Evolutionary conservation across 2,888 invertebrate species (phyloP).

Genomic region (Drosophila testacea): DNA sequence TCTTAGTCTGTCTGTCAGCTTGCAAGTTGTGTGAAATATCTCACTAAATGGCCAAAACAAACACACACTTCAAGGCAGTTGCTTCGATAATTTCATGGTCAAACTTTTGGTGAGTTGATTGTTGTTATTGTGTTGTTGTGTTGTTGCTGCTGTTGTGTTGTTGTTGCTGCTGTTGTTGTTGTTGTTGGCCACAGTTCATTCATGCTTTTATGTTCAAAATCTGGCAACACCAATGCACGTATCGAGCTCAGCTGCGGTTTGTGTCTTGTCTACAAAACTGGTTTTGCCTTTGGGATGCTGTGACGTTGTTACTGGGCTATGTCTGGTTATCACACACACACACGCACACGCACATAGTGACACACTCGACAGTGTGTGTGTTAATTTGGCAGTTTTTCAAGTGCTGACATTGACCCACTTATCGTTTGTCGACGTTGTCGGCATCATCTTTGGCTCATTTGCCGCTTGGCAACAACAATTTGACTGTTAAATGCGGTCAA

Average conservation of each 20-base stretch:
- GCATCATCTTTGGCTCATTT: slow-evolving; percentile 59
- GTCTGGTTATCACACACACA: slow-evolving; percentile 39
- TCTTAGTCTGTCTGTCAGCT: slow-evolving; percentile 20
- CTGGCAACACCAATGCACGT: slow-evolving; percentile 60
- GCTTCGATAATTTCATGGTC: slow-evolving; percentile 60
- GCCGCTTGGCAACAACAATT: slow-evolving; percentile 53
- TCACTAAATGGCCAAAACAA: slow-evolving; percentile 73
- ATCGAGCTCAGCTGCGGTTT: slow-evolving; percentile 46
- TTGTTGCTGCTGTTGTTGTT: slow-evolving; percentile 10
- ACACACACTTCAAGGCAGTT: slow-evolving; percentile 61
- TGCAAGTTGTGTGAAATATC: slow-evolving; percentile 69
- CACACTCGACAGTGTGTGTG: slow-evolving; percentile 34
- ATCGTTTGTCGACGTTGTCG: slow-evolving; percentile 56
- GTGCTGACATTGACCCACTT: slow-evolving; percentile 82
- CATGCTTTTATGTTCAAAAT: slow-evolving; percentile 35
- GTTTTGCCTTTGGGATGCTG: slow-evolving; percentile 51
- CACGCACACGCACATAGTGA: background rate
- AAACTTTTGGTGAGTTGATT: slow-evolving; percentile 30
- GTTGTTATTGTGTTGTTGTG: slow-evolving; percentile 5
- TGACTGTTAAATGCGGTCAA: slow-evolving; percentile 73
- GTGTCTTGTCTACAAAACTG: slow-evolving; percentile 71
- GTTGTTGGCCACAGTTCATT: slow-evolving; percentile 39
- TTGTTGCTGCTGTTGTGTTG: background rate
- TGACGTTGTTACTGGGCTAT: slow-evolving; percentile 39
- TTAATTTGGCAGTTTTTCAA: slow-evolving; percentile 78